Base-by-base conservation (phyloP, 2,797 vertebrate genomes). In the Galago senegalensis region DNA sequence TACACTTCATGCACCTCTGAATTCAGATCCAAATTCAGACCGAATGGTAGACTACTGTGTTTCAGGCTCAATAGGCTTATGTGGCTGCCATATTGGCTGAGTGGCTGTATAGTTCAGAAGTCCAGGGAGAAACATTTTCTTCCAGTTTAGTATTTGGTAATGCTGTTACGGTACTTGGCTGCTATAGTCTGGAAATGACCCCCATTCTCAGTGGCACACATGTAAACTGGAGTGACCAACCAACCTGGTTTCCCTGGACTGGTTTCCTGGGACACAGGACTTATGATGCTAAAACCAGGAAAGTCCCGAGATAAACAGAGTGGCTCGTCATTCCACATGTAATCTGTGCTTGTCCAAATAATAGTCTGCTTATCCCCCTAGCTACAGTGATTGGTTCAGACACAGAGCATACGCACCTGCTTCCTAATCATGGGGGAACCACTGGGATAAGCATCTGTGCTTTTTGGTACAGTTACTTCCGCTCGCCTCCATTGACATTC, bases 31-130 rank as follows among this genome's bases (percentile, higher is more conserved):
- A 46, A 12, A 61, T 75, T 85, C 27, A 40, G 2, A 49, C 34
- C n/a, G 10, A 17, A 49, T 0, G 16, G 21, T 31, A 80, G 58
- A 75, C 1, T 12, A n/a, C 3, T 9, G 5, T 21, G 40, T 23
- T 72, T n/a, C 12, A 18, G 56, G 34, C 46, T 40, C 17, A 21
- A 0, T 13, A 23, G 34, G 2, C 5, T 9, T 7, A 4, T 7
- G 14, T 31, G 16, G 3, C 80, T 16, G 2, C 12, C 10, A 3
- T n/a, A 7, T 18, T 12, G 16, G 13, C 34, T 5, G 53, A 56
- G 75, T 0, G 60, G 60, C 23, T 61, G n/a, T 63, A 12, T 21
- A 63, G 29, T 72, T 76, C 27, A n/a, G 2, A 20, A 23, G 40
- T 31, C 37, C 31, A 61, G 23, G 0, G 7, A 63, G 43, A n/a